These are phyloP conservation scores for Gnathonemus echidnorhynchus DNA, from an alignment of 2,113 vertebrate species.

Conservation along the genomic window DNA sequence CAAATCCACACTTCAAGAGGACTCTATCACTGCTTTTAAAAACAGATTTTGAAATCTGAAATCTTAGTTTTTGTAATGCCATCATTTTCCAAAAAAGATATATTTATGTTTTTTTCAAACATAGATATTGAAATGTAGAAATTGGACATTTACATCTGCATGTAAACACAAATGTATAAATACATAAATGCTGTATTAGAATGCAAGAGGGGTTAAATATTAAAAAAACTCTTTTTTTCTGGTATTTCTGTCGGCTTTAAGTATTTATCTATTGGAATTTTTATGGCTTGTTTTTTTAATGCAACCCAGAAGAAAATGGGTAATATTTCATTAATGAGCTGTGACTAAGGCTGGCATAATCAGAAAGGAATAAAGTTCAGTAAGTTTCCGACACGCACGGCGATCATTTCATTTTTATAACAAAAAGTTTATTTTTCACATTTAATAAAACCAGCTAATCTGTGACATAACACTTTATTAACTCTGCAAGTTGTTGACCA, in stretches of 20 bases:
- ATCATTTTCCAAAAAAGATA: neutral
- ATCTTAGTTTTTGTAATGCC: neutral
- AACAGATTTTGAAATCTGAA: neutral
- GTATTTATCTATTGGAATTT: conserved; percentile 2
- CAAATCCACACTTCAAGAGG: neutral
- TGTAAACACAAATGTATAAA: neutral
- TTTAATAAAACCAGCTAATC: neutral
- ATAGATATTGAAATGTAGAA: neutral
- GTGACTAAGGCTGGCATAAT: neutral
- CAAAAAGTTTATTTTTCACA: neutral
- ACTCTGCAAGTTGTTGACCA: neutral
- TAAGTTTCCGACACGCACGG: neutral
- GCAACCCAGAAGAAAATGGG: neutral
- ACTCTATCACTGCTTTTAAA: neutral
- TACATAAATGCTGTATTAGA: neutral
- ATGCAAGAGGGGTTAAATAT: neutral
- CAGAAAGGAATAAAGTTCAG: neutral
- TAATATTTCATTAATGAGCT: conserved; percentile 1
- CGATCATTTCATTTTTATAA: neutral
- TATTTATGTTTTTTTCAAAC: neutral
- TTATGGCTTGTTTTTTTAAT: neutral
- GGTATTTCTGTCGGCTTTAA: neutral
- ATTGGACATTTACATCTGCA: neutral
- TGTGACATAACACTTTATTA: neutral
- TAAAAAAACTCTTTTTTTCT: neutral